Conservation (phyloP, 2,113 vertebrate species). For the Circaetus cinerascens region DNA sequence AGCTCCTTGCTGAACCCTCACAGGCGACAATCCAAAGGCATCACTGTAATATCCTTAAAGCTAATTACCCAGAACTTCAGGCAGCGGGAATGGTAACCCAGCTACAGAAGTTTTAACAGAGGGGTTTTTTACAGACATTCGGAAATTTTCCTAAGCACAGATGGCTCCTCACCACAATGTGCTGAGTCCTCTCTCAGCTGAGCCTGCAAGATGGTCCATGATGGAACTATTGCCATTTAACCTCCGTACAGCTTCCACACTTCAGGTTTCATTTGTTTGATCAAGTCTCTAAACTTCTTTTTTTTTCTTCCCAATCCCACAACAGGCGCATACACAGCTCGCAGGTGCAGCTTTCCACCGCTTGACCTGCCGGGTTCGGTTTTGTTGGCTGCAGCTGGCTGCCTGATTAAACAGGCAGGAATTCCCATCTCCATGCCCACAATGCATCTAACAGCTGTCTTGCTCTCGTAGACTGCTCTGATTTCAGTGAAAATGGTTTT, state of each 20-base stretch:
- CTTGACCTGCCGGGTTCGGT: background rate
- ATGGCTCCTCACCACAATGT: background rate
- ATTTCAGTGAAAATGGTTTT: background rate
- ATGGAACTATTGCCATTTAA: background rate
- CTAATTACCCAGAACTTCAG: background rate
- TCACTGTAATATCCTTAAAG: background rate
- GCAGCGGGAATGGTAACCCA: background rate
- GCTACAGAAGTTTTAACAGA: background rate
- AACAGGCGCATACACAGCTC: rapidly evolving
- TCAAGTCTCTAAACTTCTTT: background rate
- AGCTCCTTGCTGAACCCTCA: background rate
- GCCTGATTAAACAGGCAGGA: slow-evolving; percentile 6
- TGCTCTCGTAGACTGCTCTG: background rate
- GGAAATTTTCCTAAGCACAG: background rate
- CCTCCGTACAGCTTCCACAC: background rate
- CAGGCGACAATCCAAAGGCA: background rate
- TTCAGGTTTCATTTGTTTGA: slow-evolving; percentile 7
- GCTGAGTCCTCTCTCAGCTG: background rate
- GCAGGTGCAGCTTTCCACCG: background rate
- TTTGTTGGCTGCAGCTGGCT: background rate
- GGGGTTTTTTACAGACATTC: background rate
- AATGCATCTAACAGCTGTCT: slow-evolving; percentile 10
- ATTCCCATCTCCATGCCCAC: slow-evolving; percentile 1
- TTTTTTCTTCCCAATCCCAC: background rate
- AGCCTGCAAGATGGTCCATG: background rate